Percentiles rank a stretch among this genome's conserved stretches.
Evolutionary conservation across 2,797 vertebrate genomes (phyloP).

Genomic region (Rhinophrynus dorsalis): DNA sequence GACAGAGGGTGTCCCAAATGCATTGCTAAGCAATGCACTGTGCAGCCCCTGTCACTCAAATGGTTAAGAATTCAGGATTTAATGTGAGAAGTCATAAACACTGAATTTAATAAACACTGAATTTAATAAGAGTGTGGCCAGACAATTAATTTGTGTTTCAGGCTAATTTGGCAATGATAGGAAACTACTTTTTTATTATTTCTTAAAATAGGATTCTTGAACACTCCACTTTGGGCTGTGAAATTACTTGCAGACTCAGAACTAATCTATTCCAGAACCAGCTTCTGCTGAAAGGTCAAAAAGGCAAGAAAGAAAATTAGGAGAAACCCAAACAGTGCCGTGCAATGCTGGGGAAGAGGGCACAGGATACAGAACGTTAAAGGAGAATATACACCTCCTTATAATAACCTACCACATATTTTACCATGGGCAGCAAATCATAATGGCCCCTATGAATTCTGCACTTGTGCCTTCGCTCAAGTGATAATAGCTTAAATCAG

Average conservation of each 20-base stretch:
- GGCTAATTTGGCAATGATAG: slow-evolving; percentile 24
- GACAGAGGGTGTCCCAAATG: no score
- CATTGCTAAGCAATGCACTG: no score
- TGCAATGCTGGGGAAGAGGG: not conserved
- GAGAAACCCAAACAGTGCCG: not conserved
- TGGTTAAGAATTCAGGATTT: no score
- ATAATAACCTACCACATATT: no score
- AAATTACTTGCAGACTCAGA: slow-evolving; percentile 33
- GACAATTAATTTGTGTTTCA: slow-evolving; percentile 26
- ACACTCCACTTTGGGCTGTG: slow-evolving; percentile 24
- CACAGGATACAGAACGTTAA: not conserved
- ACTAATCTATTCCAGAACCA: slow-evolving; percentile 32
- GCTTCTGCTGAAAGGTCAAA: slow-evolving; percentile 16
- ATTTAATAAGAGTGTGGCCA: slow-evolving; percentile 19
- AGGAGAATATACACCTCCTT: no score
- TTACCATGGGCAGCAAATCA: no score
- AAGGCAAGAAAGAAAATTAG: not conserved
- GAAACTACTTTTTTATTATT: slow-evolving; percentile 19
- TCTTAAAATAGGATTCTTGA: slow-evolving; percentile 22
- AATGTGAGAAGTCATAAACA: no score
- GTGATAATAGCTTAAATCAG: no score
- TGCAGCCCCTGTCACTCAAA: no score
- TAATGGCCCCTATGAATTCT: no score
- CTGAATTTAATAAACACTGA: no score
- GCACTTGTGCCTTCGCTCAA: no score